Base-by-base conservation (phyloP, 2,797 vertebrate genomes). In the Arremon brunneinucha region DNA sequence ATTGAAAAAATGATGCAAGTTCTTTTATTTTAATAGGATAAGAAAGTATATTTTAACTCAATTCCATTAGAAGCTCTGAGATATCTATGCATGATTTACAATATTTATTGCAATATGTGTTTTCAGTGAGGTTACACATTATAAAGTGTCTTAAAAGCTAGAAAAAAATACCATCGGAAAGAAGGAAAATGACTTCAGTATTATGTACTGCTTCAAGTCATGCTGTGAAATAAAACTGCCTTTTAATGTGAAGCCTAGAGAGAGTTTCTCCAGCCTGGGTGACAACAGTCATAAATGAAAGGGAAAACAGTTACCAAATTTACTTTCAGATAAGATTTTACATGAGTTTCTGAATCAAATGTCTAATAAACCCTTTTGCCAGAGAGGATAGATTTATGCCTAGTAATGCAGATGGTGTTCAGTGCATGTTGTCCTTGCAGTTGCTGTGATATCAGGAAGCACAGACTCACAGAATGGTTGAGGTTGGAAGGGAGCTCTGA, bases 271-370 rank as follows among this genome's bases (percentile, higher is more conserved):
- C 35, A 68, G 63, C n/a, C 34, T 65, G n/a, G 55, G 20, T 84
- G 50, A 83, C 52, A 92, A 83, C 21, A 60, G 41, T 59, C 56
- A 83, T 80, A 95, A 95, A 82, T 79, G 60, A 83, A 91, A 94
- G 81, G 16, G 55, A 60, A 74, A 89, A 56, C 13, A 71, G 81
- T 68, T 64, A 76, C 19, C 52, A 82, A 63, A 76, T 74, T 90
- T 89, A 86, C 83, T 76, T 95, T 89, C 69, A 71, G 32, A 93
- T 86, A 91, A 71, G 13, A 52, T 94, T 96, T 78, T 77, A 22
- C 68, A 13, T 37, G 49, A 83, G 6, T 35, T 50, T 93, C 72
- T 91, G 72, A 92, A 82, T 81, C 75, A 93, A 83, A 88, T 87
- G 20, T 34, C 79, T 74, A 60, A 77, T 35, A 63, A 82, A 91